Base-by-base conservation (phyloP, 2,888 invertebrate species). In the Drosophila mimica region DNA sequence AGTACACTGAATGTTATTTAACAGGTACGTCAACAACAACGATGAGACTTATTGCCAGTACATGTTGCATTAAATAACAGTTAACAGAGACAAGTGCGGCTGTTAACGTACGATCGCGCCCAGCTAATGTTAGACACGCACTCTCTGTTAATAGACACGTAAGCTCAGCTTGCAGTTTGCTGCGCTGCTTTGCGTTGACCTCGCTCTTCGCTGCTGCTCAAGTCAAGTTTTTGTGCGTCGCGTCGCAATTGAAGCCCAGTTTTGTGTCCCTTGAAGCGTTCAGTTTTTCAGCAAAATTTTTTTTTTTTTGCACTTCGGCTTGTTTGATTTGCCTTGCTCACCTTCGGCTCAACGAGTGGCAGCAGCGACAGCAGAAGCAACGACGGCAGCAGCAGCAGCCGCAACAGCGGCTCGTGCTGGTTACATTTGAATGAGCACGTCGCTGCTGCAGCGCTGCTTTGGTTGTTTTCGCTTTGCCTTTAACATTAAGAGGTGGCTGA, bases 381-480 rank as follows among this genome's bases (percentile, higher is more conserved):
- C 28, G 17, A 25, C 7, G 80, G 72, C 84, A 28, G 36, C 33
- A 20, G 56, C 76, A 54, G 61, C 70, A 77, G 72, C 38, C 17
- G 38, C 17, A 15, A 9, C 31, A 54, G 64, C 68, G 80, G 70
- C 84, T 88, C 81, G 85, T 86, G 86, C 86, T 86, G 87, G 89
- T 88, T 87, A 84, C 87, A 89, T 88, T 87, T 87, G 89, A 87
- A 86, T 87, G 87, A 86, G 81, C 89, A 86, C 86, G 76, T 72
- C 59, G 64, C 67, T 70, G 70, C 57, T 69, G 70, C 54, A 54
- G 58, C 73, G 64, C 65, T 72, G 76, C 64, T 48, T 58, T 61
- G n/a, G 17, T 5, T 17, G 4, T 17, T 46, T 40, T 38, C 3
- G 38, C 28, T 36, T 48, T 49, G 28, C 40, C 15, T 15, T 43